Base-by-base conservation (phyloP, 2,113 vertebrate species). In the Alouatta palliata region DNA sequence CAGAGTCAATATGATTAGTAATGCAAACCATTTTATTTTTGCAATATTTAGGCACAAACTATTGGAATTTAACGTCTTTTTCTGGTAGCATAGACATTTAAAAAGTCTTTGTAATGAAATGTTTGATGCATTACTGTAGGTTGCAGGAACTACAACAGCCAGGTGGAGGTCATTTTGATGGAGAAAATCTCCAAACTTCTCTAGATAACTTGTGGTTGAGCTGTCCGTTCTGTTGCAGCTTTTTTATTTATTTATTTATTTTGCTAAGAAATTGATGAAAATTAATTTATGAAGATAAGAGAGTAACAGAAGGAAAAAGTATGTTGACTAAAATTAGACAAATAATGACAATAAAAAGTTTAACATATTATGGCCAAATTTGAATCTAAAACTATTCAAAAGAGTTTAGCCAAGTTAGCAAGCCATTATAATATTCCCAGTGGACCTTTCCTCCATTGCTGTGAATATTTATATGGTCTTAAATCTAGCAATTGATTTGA, bases 241-340 rank as follows among this genome's bases (percentile, higher is more conserved):
- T 64, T 32, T 27, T 64, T 58, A 23, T 58, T 58, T 23, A 23
- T 23, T 58, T 58, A 30, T 64, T 6, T 6, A 40, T 91, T 85
- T 91, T 80, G 68, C 77, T 83, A 54, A 91, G 25, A 11, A 84
- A 76, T 84, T 52, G 23, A 54, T 71, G 23, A 92, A 8, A 92
- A 95, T 71, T 56, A 66, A 83, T 90, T 96, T 93, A 58, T 23
- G 27, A 82, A 77, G 3, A 16, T 79, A 13, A 91, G 47, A 66
- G 25, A 64, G 6, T 64, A 91, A 93, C 32, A 94, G 32, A 83
- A 52, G 37, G 43, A 68, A 81, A 58, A 37, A 2, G 12, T 45
- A 25, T 68, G 47, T 73, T 87, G 14, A 17, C 83, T 86, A 93
- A 93, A 89, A 93, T 93, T 83, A 87, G 35, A 49, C n/a, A 95